These are phyloP conservation scores for Darevskia mixta DNA, from an alignment of 2,797 vertebrate genomes.

Conservation along the genomic window DNA sequence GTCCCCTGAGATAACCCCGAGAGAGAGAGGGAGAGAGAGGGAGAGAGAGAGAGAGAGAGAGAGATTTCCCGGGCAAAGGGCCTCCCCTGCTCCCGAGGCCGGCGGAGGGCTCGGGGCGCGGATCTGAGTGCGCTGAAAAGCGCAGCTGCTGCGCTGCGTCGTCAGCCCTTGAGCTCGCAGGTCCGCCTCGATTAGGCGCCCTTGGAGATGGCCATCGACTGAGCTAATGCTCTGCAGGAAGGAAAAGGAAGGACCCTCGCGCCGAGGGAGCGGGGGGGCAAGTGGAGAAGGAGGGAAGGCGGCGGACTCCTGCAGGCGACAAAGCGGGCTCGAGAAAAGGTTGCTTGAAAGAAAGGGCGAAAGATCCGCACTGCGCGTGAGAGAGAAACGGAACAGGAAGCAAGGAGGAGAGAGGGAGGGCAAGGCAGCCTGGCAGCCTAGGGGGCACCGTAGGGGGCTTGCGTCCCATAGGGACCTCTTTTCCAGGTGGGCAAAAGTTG, in stretches of 20 bases:
- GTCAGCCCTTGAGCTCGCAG: neutral
- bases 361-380: neutral
- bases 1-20: constrained; percentile 3
- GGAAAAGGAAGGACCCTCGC: neutral
- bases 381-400: neutral
- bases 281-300: neutral
- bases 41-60: too few species aligned
- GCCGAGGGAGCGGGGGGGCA: neutral
- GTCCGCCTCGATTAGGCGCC: neutral
- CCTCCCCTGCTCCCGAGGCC: neutral
- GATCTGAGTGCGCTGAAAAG: neutral
- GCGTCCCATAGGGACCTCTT: neutral
- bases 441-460: neutral
- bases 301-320: neutral
- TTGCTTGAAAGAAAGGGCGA: neutral
- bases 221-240: neutral
- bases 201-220: neutral
- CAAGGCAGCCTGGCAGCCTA: neutral
- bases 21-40: neutral
- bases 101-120: neutral
- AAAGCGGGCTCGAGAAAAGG: too few species aligned
- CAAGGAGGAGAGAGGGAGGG: too few species aligned
- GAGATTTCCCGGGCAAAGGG: neutral
- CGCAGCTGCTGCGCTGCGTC: constrained; percentile 12
- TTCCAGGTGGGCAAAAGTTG: neutral